Conservation (phyloP, 2,113 vertebrate species). For the Psilopsiagon aurifrons region DNA sequence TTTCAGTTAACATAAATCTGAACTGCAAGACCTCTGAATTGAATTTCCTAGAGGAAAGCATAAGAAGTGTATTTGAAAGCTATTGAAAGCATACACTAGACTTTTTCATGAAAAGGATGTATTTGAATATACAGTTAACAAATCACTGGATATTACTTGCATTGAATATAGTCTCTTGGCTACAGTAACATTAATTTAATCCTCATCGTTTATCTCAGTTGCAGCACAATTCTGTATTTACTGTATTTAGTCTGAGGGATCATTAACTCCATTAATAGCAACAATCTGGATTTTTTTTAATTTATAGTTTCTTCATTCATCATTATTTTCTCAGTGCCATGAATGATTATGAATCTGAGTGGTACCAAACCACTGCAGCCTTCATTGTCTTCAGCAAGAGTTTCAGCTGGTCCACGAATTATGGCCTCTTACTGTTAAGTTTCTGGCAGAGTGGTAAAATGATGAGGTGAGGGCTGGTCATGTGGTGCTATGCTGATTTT, state of each 20-base stretch:
- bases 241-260: background rate
- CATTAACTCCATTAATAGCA: background rate
- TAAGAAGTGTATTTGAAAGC: background rate
- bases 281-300: background rate
- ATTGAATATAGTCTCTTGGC: background rate
- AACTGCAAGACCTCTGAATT: background rate
- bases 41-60: background rate
- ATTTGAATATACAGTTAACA: background rate
- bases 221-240: background rate
- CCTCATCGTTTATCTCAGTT: background rate
- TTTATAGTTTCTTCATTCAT: background rate
- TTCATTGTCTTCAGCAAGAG: background rate
- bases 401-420: background rate
- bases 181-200: background rate
- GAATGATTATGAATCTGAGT: background rate
- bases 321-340: background rate
- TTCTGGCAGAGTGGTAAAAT: background rate
- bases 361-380: background rate
- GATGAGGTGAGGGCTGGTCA: accelerated
- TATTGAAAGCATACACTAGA: background rate
- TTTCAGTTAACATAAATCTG: background rate
- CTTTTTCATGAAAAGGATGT: background rate
- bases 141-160: background rate
- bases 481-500: background rate
- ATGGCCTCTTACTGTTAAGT: background rate